phyloP scores from a whole-genome alignment of 2,113 vertebrate genomes.

The Oncorhynchus tshawytscha region DNA sequence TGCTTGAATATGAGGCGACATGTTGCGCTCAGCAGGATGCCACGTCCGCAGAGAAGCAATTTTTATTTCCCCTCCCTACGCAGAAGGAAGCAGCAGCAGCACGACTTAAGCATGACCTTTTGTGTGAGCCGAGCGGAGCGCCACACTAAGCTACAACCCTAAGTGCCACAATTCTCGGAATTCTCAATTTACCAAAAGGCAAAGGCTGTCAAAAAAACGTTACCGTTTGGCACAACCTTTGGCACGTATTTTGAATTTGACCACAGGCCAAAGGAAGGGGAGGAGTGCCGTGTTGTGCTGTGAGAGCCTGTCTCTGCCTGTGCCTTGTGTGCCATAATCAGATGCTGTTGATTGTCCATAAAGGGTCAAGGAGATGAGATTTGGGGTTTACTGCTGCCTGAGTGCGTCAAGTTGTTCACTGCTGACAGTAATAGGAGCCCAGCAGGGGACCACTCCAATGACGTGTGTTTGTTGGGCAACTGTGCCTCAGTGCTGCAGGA shows the following conservation, averaged over 20 bases:
- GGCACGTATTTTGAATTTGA: constrained; percentile 13
- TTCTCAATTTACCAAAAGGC: constrained; percentile 21
- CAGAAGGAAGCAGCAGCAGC: background rate
- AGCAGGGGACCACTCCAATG: constrained; percentile 58
- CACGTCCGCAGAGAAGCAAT: constrained; percentile 9
- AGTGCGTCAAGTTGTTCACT: constrained; percentile 49
- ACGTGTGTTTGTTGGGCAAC: constrained; percentile 47
- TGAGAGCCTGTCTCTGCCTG: background rate
- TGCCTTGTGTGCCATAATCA: constrained; percentile 41
- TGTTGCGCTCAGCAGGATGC: constrained; percentile 38
- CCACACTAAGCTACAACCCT: background rate
- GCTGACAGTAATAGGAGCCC: constrained; percentile 66
- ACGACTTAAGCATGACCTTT: constrained; percentile 19
- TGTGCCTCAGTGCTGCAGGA: constrained; percentile 40
- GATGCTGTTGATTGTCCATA: constrained; percentile 57
- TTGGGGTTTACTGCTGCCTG: constrained; percentile 63
- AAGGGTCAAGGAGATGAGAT: constrained; percentile 53
- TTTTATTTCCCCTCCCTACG: constrained; percentile 5
- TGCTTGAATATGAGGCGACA: constrained; percentile 24
- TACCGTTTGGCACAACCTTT: constrained; percentile 22
- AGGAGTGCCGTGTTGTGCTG: too few relatives aligned
- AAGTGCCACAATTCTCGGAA: background rate
- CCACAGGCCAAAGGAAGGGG: constrained; percentile 25
- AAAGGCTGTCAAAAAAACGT: constrained; percentile 43
- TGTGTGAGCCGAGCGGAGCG: background rate